Evolutionary conservation across 2,888 invertebrate genomes (phyloP), one percentile per base, ranked within the genome.

Genomic region (Diarsia rubi): DNA sequence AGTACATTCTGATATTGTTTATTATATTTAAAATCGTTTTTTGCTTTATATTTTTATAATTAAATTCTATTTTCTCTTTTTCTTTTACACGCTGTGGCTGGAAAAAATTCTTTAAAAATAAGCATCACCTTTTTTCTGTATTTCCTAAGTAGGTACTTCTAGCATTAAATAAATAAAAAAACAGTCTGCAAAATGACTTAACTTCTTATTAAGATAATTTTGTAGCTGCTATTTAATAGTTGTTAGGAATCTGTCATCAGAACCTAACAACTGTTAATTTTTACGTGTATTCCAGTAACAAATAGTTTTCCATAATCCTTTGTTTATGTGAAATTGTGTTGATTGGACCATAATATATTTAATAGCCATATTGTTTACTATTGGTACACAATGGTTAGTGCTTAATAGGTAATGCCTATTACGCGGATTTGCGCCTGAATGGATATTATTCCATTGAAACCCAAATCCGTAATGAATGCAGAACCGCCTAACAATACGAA

Each of bases 341-440:
- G 62, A 54, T 81, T 78, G 24, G 16, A 67, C 54, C 59, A n/a
- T 52, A 62, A 45, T 59, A 69, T 60, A 74, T 67, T 59, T 75
- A 69, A 71, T 69, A 71, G 19, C 42, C 45, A 5, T 72, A 81
- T 78, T 84, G 75, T 82, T 79, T 74, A 76, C 72, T 47, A 69
- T 65, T 70, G 59, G 57, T 84, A 70, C 70, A 74, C 67, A 72
- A 27, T 65, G 71, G 64, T 54, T 59, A 79, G 75, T 60, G 73
- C 73, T 63, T 82, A 74, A 71, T 84, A 65, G 80, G 64, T 54
- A 78, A 73, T 81, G 64, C 76, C 78, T 81, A 75, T 81, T 84
- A 76, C 76, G 79, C 70, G 62, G 82, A 84, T 84, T 84, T 85
- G 75, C 76, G 75, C 66, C 57, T 73, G 66, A 82, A 84, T 85